Evolutionary conservation across 2,797 vertebrate species (phyloP).

Genomic region (Amniataba percoides): DNA sequence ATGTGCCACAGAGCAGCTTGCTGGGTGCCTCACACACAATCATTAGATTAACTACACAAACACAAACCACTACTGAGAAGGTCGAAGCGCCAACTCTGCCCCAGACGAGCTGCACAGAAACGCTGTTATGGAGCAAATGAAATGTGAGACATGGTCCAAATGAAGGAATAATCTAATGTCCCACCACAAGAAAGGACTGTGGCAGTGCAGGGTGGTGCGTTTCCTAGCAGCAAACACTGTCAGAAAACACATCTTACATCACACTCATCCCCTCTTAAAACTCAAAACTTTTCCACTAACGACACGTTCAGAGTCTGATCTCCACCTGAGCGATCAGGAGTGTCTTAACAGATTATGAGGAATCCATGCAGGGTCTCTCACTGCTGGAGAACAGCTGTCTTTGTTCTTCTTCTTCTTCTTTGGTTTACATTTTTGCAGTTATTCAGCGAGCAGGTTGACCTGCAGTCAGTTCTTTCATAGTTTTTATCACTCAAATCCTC

Average conservation of each 20-base stretch:
- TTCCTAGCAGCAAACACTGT: constrained; percentile 38
- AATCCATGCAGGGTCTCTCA: too few species aligned
- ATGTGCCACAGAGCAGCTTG: constrained; percentile 58
- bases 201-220: constrained; percentile 14
- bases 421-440: too few species aligned
- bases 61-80: constrained; percentile 70
- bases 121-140: constrained; percentile 57
- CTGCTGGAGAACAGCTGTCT: too few species aligned
- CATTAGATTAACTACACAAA: constrained; percentile 75
- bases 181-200: constrained; percentile 52
- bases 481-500: too few species aligned
- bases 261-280: neutral
- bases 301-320: neutral
- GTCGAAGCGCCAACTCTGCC: constrained; percentile 33
- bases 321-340: neutral
- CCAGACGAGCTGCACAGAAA: constrained; percentile 23
- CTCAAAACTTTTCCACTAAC: neutral
- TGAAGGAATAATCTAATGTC: constrained; percentile 53
- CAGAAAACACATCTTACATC: constrained; percentile 24
- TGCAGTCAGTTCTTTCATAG: too few species aligned
- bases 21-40: constrained; percentile 61
- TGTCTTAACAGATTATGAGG: neutral
- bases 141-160: constrained; percentile 50
- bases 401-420: too few species aligned
- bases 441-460: too few species aligned